Conservation (phyloP, 1,140 invertebrate species). For the Drosophila bifasciata region DNA sequence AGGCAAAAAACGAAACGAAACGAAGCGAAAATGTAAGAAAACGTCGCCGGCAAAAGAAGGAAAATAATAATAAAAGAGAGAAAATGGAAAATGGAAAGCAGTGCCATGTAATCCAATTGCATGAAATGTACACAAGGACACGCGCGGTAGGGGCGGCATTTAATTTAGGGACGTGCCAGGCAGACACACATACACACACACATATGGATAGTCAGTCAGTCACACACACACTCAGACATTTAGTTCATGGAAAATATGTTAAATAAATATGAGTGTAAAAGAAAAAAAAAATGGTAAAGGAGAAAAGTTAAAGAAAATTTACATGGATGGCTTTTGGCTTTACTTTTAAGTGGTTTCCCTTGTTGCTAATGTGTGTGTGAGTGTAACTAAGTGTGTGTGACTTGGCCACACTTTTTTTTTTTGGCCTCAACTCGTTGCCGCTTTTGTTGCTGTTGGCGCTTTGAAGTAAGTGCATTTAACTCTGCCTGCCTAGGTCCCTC, state of each 20-base stretch:
- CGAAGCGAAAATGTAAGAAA: slow-evolving; percentile 22
- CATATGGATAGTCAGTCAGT: neutral
- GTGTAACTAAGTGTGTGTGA: slow-evolving; percentile 52
- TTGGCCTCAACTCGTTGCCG: slow-evolving; percentile 60
- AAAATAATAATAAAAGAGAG: slow-evolving; percentile 31
- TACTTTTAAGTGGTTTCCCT: slow-evolving; percentile 76
- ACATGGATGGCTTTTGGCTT: slow-evolving; percentile 68
- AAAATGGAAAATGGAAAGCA: slow-evolving; percentile 58
- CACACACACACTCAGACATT: neutral
- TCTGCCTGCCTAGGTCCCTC: slow-evolving; percentile 25
- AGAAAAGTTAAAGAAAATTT: slow-evolving; percentile 71
- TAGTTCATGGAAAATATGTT: slow-evolving; percentile 61
- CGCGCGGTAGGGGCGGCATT: slow-evolving; percentile 58
- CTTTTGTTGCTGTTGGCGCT: slow-evolving; percentile 64
- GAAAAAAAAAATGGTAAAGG: slow-evolving; percentile 23
- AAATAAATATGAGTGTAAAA: slow-evolving; percentile 63
- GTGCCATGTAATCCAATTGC: slow-evolving; percentile 69
- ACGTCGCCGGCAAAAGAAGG: slow-evolving; percentile 20
- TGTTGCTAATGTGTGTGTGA: slow-evolving; percentile 49
- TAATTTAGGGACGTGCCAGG: slow-evolving; percentile 63
- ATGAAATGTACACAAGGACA: slow-evolving; percentile 66
- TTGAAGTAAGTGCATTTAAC: slow-evolving; percentile 76
- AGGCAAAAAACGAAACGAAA: slow-evolving; percentile 20
- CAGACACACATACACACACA: slow-evolving; percentile 24
- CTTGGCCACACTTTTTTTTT: slow-evolving; percentile 62